Conservation (phyloP, 2,113 vertebrate species). For the Dicentrarchus labrax region DNA sequence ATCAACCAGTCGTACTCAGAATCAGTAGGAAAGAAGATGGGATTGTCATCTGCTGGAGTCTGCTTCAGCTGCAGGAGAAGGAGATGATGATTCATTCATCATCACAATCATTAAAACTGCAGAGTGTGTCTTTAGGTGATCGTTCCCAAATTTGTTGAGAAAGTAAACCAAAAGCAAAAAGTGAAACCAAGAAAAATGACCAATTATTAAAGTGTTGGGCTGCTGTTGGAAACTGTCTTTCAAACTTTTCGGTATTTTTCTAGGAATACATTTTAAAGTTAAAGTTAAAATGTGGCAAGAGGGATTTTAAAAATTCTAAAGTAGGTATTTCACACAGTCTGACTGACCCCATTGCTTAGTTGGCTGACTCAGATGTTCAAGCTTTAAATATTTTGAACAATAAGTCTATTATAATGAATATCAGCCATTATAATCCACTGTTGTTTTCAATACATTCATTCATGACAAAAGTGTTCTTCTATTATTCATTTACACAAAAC, state of each 20-base stretch:
- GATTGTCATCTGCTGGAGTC: conserved; percentile 67
- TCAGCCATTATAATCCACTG: neutral
- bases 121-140: too few relatives aligned
- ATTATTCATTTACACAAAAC: neutral
- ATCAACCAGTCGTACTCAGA: conserved; percentile 82
- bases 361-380: conserved; percentile 1
- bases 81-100: neutral
- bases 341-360: neutral
- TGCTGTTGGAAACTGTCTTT: neutral
- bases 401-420: neutral
- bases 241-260: neutral
- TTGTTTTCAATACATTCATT: neutral
- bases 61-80: conserved; percentile 67
- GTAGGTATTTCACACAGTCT: neutral
- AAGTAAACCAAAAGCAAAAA: neutral
- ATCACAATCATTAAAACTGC: neutral
- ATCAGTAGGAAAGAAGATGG: conserved; percentile 84
- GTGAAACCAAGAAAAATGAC: neutral
- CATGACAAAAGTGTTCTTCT: neutral
- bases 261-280: neutral
- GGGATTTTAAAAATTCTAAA: conserved; percentile 21
- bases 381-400: neutral
- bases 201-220: neutral
- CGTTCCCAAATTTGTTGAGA: neutral
- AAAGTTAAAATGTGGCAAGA: conserved; percentile 21